phyloP scores from a whole-genome alignment of 2,113 vertebrate species.

The Heptranchias perlo region DNA sequence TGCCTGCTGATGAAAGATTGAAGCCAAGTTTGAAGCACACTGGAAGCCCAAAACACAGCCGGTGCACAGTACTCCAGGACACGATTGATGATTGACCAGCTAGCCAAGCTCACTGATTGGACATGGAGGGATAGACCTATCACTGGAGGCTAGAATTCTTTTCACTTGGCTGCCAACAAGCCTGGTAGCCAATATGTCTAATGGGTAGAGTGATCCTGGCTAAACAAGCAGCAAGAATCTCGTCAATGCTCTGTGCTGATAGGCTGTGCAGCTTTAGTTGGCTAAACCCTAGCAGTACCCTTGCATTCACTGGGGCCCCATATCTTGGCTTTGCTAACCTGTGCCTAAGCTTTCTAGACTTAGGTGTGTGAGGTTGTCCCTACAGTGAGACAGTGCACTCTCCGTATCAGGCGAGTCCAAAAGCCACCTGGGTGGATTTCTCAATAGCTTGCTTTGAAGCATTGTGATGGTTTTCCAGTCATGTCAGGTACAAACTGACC shows the following conservation, averaged over 20 bases:
- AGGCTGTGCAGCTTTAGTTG: background rate
- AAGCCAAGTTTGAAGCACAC: background rate
- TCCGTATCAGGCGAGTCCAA: background rate
- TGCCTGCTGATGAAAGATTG: background rate
- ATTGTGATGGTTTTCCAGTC: background rate
- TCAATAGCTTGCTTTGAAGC: background rate
- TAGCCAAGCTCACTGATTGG: background rate
- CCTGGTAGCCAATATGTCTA: background rate
- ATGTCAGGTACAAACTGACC: background rate
- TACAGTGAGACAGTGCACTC: background rate
- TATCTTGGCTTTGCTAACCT: background rate
- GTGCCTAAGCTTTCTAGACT: background rate
- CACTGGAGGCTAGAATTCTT: background rate
- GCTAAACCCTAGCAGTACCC: background rate
- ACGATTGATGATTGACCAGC: too few relatives aligned
- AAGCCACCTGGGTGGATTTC: background rate
- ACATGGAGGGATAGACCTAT: background rate
- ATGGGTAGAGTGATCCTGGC: too few relatives aligned
- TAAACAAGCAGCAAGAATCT: background rate
- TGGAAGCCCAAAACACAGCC: background rate
- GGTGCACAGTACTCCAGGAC: background rate
- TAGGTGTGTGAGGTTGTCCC: background rate
- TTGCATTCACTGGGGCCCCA: background rate
- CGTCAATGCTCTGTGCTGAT: background rate
- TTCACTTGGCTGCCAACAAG: background rate